Base-by-base conservation (phyloP, 2,113 vertebrate species). In the Labrus mixtus region DNA sequence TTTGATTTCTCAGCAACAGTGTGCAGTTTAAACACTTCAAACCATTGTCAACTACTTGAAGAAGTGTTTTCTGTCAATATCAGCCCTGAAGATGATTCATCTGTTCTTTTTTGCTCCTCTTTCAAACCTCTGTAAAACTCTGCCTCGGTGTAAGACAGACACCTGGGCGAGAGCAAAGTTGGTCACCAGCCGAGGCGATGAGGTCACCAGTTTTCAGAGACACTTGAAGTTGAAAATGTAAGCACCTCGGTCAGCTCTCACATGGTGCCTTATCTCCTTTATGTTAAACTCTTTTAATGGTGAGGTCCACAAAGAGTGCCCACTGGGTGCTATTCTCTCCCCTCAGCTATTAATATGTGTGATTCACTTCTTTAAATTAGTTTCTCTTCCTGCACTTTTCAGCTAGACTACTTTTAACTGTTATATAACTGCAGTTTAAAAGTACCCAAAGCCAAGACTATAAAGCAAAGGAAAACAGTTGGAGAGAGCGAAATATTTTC, bases 401-500 rank as follows among this genome's bases (percentile, higher is more conserved):
- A 4, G 19, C 54, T 8, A 20, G 48, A 51, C 33, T 65, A 3
- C 58, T 65, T 70, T 68, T 68, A 60, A 46, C 69, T 48, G 39
- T 84, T 63, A 80, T 25, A 51, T 51, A 84, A 81, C 36, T 55
- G 20, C 53, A 56, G 51, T 16, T 53, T 33, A 43, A 72, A 78
- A 11, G 39, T 59, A 68, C 25, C 19, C 36, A 15, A 41, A 1
- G 2, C 20, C 53, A 76, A 68, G 62, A 65, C 78, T 61, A 68
- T 15, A 25, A 71, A 68, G 55, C 45, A 46, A 75, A 54, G 46
- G 37, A 66, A 76, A 87, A 82, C 66, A 63, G 73, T 61, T 50
- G 25, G 22, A 78, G 65, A 84, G 50, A 12, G 64, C 43, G 17
- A 83, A 70, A 81, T 64, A 72, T 82, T 90, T 79, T 81, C 64